Evolutionary conservation across 2,888 invertebrate genomes (phyloP).

Genomic region (Boloria euphrosyne): DNA sequence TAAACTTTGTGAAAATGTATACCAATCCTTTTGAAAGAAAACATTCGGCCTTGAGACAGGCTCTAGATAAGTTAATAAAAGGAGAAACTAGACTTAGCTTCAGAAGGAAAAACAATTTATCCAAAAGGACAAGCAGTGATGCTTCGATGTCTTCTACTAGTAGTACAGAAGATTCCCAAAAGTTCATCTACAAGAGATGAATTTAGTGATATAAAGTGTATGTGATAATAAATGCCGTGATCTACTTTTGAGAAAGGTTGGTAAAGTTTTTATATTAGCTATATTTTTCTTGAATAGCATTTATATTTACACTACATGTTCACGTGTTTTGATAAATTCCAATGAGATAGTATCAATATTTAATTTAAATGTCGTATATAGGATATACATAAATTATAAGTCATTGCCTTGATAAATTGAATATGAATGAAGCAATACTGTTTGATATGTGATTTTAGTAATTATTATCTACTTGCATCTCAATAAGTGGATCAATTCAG

Average conservation of each 20-base stretch:
- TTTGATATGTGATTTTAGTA: too few relatives aligned
- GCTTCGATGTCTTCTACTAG: conserved; percentile 64
- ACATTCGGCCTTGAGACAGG: conserved; percentile 85
- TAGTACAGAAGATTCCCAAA: conserved; percentile 51
- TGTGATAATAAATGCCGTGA: conserved; percentile 55
- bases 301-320: not conserved
- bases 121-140: conserved; percentile 54
- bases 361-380: too few relatives aligned
- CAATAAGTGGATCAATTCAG: too few relatives aligned
- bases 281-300: not conserved
- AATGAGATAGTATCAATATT: too few relatives aligned
- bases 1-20: conserved; percentile 74
- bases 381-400: too few relatives aligned
- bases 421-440: too few relatives aligned
- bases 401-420: too few relatives aligned
- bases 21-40: conserved; percentile 87
- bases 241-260: conserved; percentile 60
- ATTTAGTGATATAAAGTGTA: conserved; percentile 57
- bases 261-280: conserved; percentile 43
- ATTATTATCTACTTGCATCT: too few relatives aligned
- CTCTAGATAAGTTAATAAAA: conserved; percentile 83
- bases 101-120: conserved; percentile 59
- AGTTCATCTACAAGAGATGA: conserved; percentile 66
- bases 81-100: conserved; percentile 74
- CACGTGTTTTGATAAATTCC: not conserved